Conservation (phyloP, 92 coral and sea anemone species). For the Zoanthus solanderi region DNA sequence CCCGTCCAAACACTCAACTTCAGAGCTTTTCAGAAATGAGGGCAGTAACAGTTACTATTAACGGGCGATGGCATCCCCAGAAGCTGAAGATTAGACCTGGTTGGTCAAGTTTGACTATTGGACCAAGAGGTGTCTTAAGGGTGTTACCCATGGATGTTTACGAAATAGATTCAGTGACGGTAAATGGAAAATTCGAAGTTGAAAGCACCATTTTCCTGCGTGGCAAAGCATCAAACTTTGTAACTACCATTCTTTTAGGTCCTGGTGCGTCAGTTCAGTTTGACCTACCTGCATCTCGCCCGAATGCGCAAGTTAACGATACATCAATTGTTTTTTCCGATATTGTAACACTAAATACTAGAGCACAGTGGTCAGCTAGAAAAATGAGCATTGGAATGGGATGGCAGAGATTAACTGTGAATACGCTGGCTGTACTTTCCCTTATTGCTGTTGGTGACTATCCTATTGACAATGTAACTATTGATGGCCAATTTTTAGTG, state of each 20-base stretch:
- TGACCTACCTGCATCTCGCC: slow-evolving; percentile 3
- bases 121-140: slow-evolving; percentile 69
- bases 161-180: slow-evolving; percentile 65
- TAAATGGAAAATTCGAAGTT: slow-evolving; percentile 73
- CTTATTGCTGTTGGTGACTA: slow-evolving; percentile 70
- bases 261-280: slow-evolving; percentile 29
- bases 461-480: slow-evolving; percentile 63
- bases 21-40: slow-evolving; percentile 25
- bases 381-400: slow-evolving; percentile 78
- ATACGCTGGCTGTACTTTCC: slow-evolving; percentile 67
- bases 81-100: slow-evolving; percentile 30
- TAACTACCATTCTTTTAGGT: slow-evolving; percentile 23
- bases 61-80: slow-evolving; percentile 27
- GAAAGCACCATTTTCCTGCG: slow-evolving; percentile 68
- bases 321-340: slow-evolving; percentile 22
- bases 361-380: slow-evolving; percentile 65
- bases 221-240: slow-evolving; percentile 66
- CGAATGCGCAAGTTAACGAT: slow-evolving; percentile 10
- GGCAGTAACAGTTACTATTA: slow-evolving; percentile 33
- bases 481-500: slow-evolving; percentile 66
- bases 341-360: slow-evolving; percentile 10
- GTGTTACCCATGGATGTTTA: slow-evolving; percentile 71
- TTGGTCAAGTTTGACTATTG: slow-evolving; percentile 75
- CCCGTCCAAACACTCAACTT: slow-evolving; percentile 13
- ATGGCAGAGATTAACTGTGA: slow-evolving; percentile 74